A percentile compares a stretch with the other conserved stretches of the same genome.
These are phyloP conservation scores for Helarctos malayanus DNA, from an alignment of 2,797 vertebrate genomes.

Conservation along the genomic window DNA sequence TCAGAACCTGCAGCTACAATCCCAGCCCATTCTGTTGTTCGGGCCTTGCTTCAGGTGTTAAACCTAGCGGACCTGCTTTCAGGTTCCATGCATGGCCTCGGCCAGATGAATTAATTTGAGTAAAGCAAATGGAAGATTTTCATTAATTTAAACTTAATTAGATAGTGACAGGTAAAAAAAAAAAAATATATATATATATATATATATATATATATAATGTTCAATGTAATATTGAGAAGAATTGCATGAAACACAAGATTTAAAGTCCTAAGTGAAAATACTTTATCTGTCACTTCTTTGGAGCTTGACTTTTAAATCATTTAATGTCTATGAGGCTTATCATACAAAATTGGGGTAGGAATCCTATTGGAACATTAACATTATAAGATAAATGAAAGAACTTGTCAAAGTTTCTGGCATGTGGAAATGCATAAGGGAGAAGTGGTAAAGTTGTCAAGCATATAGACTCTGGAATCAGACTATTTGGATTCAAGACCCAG, in stretches of 20 bases:
- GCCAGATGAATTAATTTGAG: not conserved
- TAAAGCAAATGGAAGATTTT: conserved; percentile 43
- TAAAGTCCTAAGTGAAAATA: conserved; percentile 5
- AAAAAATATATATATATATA: not conserved
- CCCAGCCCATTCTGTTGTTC: not conserved
- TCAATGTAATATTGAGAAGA: not conserved
- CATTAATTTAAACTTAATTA: conserved; percentile 15
- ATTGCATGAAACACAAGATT: not conserved
- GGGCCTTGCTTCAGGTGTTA: not conserved
- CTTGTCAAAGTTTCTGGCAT: not conserved
- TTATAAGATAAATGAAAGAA: not conserved
- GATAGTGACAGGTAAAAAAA: not conserved
- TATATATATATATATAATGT: not conserved
- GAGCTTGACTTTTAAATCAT: not conserved
- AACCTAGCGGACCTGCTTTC: not conserved
- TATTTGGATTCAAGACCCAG: not conserved
- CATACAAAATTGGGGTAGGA: not conserved
- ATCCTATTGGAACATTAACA: not conserved
- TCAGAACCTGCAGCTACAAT: not conserved
- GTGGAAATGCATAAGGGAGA: not conserved
- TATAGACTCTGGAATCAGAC: not conserved
- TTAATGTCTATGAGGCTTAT: not conserved
- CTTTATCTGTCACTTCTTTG: not conserved
- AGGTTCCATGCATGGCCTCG: not conserved
- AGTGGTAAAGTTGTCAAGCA: not conserved